Evolutionary conservation across 2,797 vertebrate species (phyloP).

Genomic region (Propithecus perrieri): DNA sequence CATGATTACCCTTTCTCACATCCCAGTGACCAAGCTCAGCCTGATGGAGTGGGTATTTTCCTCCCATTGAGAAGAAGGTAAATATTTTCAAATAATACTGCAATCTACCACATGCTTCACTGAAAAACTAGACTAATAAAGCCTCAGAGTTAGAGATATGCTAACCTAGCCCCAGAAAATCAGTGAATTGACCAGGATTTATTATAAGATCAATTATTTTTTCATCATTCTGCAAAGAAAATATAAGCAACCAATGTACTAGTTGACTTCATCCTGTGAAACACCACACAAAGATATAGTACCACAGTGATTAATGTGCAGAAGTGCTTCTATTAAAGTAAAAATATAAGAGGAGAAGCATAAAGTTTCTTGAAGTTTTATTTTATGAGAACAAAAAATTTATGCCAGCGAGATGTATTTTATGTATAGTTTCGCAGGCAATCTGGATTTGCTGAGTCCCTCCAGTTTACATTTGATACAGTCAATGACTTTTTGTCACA

Average conservation of each 20-base stretch:
- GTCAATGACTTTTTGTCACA: constrained; percentile 8
- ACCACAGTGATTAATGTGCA: not conserved
- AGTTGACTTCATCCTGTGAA: not conserved
- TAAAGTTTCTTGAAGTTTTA: constrained; percentile 2
- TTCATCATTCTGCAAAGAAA: not conserved
- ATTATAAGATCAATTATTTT: not conserved
- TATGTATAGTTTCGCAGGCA: too few species aligned
- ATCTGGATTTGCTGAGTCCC: not conserved
- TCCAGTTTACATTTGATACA: not conserved
- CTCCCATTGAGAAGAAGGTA: not conserved
- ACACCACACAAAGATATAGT: not conserved
- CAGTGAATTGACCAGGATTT: not conserved
- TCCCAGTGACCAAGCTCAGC: not conserved
- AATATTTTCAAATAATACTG: constrained; percentile 1
- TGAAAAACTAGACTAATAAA: not conserved
- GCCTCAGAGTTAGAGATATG: not conserved
- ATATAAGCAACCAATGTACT: not conserved
- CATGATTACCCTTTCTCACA: not conserved
- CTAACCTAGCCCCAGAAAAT: not conserved
- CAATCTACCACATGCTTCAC: not conserved
- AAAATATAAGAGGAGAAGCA: not conserved
- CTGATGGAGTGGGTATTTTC: not conserved
- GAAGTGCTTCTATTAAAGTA: not conserved
- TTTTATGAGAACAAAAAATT: not conserved
- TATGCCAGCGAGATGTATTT: not conserved